Percentiles rank a stretch among this genome's conserved stretches.
These are phyloP conservation scores for Numida meleagris DNA, from an alignment of 2,113 vertebrate species.

Conservation along the genomic window DNA sequence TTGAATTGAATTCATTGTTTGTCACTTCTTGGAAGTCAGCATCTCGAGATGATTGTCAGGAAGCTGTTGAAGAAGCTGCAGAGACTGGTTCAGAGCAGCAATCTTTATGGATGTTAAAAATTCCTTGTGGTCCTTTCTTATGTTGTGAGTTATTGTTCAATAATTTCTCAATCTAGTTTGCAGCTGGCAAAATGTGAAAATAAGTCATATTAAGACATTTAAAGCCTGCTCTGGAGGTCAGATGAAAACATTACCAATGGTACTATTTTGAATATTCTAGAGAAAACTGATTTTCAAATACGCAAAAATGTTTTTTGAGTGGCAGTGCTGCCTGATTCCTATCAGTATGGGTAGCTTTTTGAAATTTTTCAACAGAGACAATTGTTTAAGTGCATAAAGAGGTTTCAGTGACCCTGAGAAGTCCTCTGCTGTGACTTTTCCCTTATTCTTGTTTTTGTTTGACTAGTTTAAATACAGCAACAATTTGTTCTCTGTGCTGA, in stretches of 20 bases:
- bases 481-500: neutral
- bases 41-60: neutral
- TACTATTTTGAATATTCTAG: neutral
- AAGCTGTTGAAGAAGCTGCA: neutral
- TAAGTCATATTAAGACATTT: neutral
- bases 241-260: neutral
- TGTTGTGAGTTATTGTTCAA: neutral
- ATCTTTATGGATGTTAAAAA: accelerated
- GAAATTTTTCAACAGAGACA: neutral
- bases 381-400: accelerated
- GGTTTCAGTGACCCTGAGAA: neutral
- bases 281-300: neutral
- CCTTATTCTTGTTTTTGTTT: neutral
- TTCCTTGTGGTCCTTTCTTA: neutral
- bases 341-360: accelerated
- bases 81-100: neutral
- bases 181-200: neutral
- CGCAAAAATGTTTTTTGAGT: neutral
- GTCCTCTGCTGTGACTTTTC: neutral
- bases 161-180: neutral
- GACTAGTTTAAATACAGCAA: neutral
- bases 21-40: neutral
- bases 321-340: neutral
- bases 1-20: neutral
- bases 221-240: neutral